Percentiles rank a stretch among this genome's conserved stretches.
These are phyloP conservation scores for Parazoanthus darwini DNA, from an alignment of 92 coral and sea anemone genomes.

Conservation along the genomic window DNA sequence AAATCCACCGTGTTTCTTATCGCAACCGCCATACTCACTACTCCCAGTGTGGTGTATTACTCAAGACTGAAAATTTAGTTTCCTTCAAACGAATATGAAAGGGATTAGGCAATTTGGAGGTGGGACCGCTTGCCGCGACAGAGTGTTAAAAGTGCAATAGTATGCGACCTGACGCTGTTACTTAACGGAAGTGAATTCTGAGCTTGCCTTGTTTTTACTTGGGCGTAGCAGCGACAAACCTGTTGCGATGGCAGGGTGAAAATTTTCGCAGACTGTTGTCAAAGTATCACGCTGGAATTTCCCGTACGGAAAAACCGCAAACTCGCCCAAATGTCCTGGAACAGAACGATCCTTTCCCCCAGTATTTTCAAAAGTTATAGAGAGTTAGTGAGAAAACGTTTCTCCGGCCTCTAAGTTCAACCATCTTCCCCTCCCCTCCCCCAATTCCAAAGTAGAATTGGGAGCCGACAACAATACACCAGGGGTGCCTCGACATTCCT, in stretches of 20 bases:
- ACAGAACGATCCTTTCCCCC: not conserved
- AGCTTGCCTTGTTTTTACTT: not conserved
- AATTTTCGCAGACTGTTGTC: constrained; percentile 4
- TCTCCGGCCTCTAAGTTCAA: too few species aligned
- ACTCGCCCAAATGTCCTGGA: not conserved
- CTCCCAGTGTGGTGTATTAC: not conserved
- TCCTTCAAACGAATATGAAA: not conserved
- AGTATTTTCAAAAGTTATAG: not conserved
- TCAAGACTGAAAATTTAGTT: not conserved
- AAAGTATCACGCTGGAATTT: not conserved
- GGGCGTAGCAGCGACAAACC: constrained; percentile 20
- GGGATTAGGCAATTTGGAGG: constrained; percentile 24
- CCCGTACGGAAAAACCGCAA: not conserved
- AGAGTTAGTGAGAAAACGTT: too few species aligned
- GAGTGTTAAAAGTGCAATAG: not conserved
- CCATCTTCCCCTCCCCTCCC: too few species aligned
- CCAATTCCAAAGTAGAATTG: too few species aligned
- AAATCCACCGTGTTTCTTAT: not conserved
- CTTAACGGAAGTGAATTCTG: constrained; percentile 30
- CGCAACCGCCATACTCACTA: not conserved
- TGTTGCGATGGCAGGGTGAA: not conserved
- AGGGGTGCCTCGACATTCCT: not conserved
- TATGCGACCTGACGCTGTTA: not conserved
- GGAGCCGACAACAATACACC: too few species aligned
- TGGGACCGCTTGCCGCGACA: constrained; percentile 26